Evolutionary conservation across 2,888 invertebrate species (phyloP).

Genomic region (Epinotia demarniana): DNA sequence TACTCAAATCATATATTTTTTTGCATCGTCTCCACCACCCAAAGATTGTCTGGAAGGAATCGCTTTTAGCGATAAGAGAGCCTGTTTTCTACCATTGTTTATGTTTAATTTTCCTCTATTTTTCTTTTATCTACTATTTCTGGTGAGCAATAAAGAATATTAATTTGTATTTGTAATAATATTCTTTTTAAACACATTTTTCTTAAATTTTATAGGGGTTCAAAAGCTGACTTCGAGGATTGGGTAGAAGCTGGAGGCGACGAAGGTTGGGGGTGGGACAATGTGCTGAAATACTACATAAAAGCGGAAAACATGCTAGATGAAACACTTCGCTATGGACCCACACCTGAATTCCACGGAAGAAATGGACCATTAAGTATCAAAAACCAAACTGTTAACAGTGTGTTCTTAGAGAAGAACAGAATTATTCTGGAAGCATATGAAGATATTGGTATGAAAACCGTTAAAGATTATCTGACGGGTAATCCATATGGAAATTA

Average conservation of each 20-base stretch:
- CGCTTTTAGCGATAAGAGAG: too few species aligned
- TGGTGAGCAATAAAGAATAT: too few species aligned
- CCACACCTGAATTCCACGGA: constrained; percentile 57
- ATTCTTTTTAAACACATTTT: background rate
- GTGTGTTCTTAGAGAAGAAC: constrained; percentile 53
- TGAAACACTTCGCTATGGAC: constrained; percentile 38
- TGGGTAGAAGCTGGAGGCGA: background rate
- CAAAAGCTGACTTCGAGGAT: background rate
- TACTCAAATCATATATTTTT: too few species aligned
- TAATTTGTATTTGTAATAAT: too few species aligned
- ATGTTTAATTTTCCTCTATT: too few species aligned
- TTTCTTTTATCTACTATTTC: too few species aligned
- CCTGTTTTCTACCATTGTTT: too few species aligned
- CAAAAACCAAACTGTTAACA: constrained; percentile 53
- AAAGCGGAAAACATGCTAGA: constrained; percentile 30
- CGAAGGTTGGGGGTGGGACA: constrained; percentile 49
- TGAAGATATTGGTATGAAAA: constrained; percentile 26
- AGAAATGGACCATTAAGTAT: constrained; percentile 32
- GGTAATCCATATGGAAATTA: constrained; percentile 22
- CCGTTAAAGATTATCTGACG: constrained; percentile 19
- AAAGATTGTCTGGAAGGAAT: too few species aligned
- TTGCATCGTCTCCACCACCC: too few species aligned
- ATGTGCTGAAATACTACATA: constrained; percentile 48
- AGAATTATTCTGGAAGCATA: constrained; percentile 61
- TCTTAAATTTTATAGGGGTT: background rate